These are phyloP conservation scores for Drosophila differens DNA, from an alignment of 2,888 invertebrate genomes.

Conservation along the genomic window DNA sequence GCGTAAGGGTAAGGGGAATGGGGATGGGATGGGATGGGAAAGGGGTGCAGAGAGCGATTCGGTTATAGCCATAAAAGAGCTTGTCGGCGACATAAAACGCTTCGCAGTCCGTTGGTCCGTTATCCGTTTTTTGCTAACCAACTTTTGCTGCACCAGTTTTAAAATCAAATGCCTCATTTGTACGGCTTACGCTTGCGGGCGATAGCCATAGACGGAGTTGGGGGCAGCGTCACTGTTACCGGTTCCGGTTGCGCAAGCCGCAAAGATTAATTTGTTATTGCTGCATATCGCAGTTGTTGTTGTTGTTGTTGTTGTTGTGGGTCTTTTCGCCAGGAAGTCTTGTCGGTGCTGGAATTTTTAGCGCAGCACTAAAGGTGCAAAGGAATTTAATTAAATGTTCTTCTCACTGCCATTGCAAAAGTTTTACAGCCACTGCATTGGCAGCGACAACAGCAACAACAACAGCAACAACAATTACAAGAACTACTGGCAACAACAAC, in stretches of 20 bases:
- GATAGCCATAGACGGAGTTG: background rate
- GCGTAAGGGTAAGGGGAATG: background rate
- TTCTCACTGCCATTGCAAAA: slow-evolving; percentile 55
- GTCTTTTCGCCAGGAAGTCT: slow-evolving; percentile 49
- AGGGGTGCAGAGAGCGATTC: background rate
- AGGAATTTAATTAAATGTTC: slow-evolving; percentile 81
- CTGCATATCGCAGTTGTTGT: slow-evolving; percentile 47
- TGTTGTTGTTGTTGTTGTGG: slow-evolving; percentile 46
- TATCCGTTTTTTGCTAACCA: slow-evolving; percentile 43
- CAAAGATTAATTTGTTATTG: slow-evolving; percentile 82
- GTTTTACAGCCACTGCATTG: slow-evolving; percentile 57
- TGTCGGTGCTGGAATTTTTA: slow-evolving; percentile 72
- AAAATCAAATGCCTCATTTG: slow-evolving; percentile 78
- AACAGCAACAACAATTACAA: slow-evolving; percentile 7
- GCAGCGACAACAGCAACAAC: slow-evolving; percentile 15
- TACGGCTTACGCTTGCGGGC: slow-evolving; percentile 56
- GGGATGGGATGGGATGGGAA: background rate
- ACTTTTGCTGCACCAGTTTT: slow-evolving; percentile 71
- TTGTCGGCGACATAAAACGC: slow-evolving; percentile 52
- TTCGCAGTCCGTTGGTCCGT: slow-evolving; percentile 41
- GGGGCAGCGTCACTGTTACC: slow-evolving; percentile 22
- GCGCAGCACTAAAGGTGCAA: slow-evolving; percentile 81
- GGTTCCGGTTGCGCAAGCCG: slow-evolving; percentile 61
- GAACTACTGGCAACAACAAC: slow-evolving; percentile 14
- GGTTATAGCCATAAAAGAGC: slow-evolving; percentile 36